Evolutionary conservation across 2,888 invertebrate species (phyloP).

Genomic region (Elmis aenea): DNA sequence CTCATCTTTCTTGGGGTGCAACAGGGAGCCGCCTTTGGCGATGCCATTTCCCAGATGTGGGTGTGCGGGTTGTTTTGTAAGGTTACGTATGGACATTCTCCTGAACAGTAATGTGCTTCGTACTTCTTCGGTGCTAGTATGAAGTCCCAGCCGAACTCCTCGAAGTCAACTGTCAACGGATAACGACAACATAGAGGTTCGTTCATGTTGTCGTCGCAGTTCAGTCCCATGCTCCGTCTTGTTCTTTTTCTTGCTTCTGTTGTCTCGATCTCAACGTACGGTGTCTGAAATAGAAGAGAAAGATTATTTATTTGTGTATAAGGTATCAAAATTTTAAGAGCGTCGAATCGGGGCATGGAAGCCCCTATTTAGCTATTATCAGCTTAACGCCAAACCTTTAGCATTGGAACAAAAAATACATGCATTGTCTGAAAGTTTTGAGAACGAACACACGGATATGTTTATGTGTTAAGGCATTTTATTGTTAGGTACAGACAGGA

Average conservation of each 20-base stretch:
- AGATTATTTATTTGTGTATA: too few relatives aligned
- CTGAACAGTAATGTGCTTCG: constrained; percentile 93
- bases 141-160: constrained; percentile 96
- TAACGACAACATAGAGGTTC: constrained; percentile 91
- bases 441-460: too few relatives aligned
- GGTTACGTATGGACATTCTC: constrained; percentile 87
- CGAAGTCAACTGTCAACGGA: constrained; percentile 89
- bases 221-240: constrained; percentile 74
- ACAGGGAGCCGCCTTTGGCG: constrained; percentile 76
- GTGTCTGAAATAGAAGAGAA: constrained; percentile 45
- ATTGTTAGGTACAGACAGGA: too few relatives aligned
- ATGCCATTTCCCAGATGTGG: constrained; percentile 77
- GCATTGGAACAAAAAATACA: too few relatives aligned
- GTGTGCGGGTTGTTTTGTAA: constrained; percentile 84
- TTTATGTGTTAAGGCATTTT: too few relatives aligned
- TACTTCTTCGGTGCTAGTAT: constrained; percentile 93
- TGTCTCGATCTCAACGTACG: constrained; percentile 57
- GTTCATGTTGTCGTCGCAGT: constrained; percentile 70
- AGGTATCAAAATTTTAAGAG: too few relatives aligned
- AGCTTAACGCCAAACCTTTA: too few relatives aligned
- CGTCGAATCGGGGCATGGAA: too few relatives aligned
- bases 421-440: too few relatives aligned
- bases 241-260: constrained; percentile 58
- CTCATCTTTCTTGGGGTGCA: constrained; percentile 88
- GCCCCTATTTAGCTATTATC: too few relatives aligned